These are phyloP conservation scores for Oreochromis aureus DNA, from an alignment of 2,113 vertebrate genomes.

Conservation along the genomic window DNA sequence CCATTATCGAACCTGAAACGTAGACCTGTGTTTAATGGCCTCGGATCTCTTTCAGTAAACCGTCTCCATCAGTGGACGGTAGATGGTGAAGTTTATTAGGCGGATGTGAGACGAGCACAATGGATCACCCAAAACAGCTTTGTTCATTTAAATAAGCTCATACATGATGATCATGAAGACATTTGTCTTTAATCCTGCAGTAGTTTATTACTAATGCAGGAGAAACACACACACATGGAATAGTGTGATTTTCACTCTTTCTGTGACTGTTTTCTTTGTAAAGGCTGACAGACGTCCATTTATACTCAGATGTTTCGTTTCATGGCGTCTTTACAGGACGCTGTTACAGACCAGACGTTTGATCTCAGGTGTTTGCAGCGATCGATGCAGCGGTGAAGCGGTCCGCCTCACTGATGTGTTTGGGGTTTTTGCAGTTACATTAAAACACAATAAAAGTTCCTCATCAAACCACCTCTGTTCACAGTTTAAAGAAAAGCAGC, in stretches of 20 bases:
- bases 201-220: background rate
- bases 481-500: background rate
- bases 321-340: background rate
- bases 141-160: background rate
- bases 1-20: constrained; percentile 13
- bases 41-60: background rate
- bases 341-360: background rate
- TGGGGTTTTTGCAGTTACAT: background rate
- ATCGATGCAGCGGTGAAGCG: background rate
- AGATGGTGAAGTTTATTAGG: background rate
- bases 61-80: background rate
- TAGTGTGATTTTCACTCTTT: fast-evolving
- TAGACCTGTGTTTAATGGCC: constrained; percentile 6
- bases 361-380: fast-evolving
- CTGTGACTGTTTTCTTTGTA: fast-evolving
- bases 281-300: background rate
- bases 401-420: background rate
- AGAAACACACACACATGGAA: background rate
- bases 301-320: fast-evolving
- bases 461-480: background rate
- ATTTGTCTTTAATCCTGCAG: fast-evolving
- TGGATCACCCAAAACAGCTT: background rate
- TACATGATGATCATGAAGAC: fast-evolving
- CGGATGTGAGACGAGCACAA: background rate
- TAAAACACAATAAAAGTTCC: background rate